Evolutionary conservation across 2,888 invertebrate genomes (phyloP), one percentile per base, ranked within the genome.

Genomic region (Dorcus parallelipipedus): DNA sequence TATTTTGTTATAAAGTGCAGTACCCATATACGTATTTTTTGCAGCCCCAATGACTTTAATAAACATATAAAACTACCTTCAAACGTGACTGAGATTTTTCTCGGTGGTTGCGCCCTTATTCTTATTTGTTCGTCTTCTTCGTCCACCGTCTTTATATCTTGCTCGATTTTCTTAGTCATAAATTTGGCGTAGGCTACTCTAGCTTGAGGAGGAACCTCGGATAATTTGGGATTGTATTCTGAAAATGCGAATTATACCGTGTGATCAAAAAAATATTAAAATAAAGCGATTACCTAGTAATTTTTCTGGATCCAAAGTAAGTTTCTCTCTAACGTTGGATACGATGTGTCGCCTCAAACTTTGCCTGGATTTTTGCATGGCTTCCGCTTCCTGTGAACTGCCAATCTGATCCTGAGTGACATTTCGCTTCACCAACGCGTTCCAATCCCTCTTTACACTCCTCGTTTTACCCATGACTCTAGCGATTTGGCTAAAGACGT

Each of bases 111-210:
- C 23, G n/a, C 38, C 14, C 9, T 17, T 38, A 26, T 49, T 5
- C 14, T 8, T 14, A 9, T 20, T 20, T 49, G 14, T 43, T 48
- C 59, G 3, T 57, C 60, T 45, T 62, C 64, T 20, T 69, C 69
- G 47, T 67, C 70, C 7, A 66, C 76, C 64, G 81, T 82, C 10
- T 56, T 59, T 66, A 69, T 76, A 60, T 86, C 86, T 0, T 83
- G 81, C 53, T 84, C 84, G 64, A 88, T 82, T 77, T 89, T 88
- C 72, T 83, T 86, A 61, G 86, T 85, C 87, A 93, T 93, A 74
- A 93, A 94, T 77, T 93, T 93, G 53, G 91, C 92, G 69, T 93
- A 93, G 0, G 93, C 93, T 10, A 93, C 86, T 67, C 93, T 82
- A 0, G 93, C 90, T 1, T 88, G 87, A 1, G 90, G 89, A 1